Conservation (phyloP, 2,797 vertebrate genomes). For the Botia kubotai region DNA sequence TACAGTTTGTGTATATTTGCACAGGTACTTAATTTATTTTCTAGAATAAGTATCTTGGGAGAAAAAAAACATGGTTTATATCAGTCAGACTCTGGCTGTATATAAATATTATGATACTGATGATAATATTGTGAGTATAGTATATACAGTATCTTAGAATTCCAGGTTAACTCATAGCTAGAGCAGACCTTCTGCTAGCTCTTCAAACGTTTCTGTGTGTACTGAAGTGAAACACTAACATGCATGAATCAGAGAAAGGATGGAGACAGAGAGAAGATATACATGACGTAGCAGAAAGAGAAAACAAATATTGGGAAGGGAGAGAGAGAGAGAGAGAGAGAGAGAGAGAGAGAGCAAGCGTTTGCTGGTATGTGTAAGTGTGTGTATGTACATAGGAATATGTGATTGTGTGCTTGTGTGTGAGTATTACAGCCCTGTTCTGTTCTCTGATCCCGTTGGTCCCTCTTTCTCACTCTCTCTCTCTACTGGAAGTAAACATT, state of each 20-base stretch:
- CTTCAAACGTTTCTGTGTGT: conserved; percentile 80
- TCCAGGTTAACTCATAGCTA: conserved; percentile 87
- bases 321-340: too few species aligned
- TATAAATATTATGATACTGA: conserved; percentile 67
- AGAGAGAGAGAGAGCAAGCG: conserved; percentile 5
- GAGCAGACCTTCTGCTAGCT: conserved; percentile 81
- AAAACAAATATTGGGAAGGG: too few species aligned
- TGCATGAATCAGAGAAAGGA: conserved; percentile 77
- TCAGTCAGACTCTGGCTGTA: conserved; percentile 80
- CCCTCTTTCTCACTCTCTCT: conserved; percentile 9
- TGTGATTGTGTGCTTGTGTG: conserved; percentile 37
- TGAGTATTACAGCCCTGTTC: conserved; percentile 11
- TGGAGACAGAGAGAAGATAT: conserved; percentile 59
- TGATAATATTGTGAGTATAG: conserved; percentile 80
- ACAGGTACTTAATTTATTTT: conserved; percentile 89
- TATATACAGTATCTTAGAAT: conserved; percentile 83
- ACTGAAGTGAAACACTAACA: conserved; percentile 78
- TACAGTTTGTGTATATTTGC: conserved; percentile 87
- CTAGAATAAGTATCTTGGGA: conserved; percentile 78
- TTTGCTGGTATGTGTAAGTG: conserved; percentile 54
- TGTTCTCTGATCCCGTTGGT: background rate
- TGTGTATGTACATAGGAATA: conserved; percentile 24
- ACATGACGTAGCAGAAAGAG: conserved; percentile 3
- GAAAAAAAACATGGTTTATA: conserved; percentile 78
- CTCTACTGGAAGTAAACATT: conserved; percentile 36